Percentiles rank a stretch among this genome's conserved stretches.
phyloP scores from a whole-genome alignment of 1,140 invertebrate species.

The Trinorchestia longiramus region DNA sequence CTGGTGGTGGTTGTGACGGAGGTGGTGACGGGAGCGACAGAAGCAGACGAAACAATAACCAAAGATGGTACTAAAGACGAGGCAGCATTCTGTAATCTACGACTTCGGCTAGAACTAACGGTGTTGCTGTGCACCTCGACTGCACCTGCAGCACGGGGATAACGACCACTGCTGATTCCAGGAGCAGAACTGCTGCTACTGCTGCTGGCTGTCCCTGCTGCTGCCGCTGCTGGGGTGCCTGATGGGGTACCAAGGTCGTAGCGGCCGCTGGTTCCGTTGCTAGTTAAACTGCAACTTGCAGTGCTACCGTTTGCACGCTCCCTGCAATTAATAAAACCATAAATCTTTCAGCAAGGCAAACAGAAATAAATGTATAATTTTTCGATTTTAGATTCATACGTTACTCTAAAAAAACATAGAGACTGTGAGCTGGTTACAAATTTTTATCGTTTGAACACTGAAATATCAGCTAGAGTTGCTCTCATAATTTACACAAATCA shows the following conservation, averaged over 20 bases:
- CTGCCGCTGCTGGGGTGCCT: not conserved
- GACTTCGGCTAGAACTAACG: conserved; percentile 6
- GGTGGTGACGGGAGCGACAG: not conserved
- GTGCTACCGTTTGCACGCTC: conserved; percentile 10
- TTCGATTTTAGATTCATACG: too few species aligned
- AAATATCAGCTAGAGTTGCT: too few species aligned
- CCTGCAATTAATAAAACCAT: not conserved
- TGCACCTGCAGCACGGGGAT: not conserved
- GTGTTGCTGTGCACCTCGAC: conserved; percentile 7
- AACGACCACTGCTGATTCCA: not conserved
- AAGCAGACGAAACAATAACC: not conserved
- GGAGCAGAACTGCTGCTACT: not conserved
- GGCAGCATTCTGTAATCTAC: not conserved
- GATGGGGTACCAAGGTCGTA: not conserved
- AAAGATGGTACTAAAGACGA: not conserved
- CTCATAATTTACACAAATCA: too few species aligned
- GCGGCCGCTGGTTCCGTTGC: conserved; percentile 12
- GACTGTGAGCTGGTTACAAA: too few species aligned
- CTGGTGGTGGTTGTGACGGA: not conserved
- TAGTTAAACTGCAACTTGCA: not conserved
- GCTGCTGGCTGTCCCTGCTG: not conserved
- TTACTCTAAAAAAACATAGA: too few species aligned
- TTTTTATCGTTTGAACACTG: too few species aligned
- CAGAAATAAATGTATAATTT: too few species aligned
- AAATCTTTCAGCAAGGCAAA: not conserved